Evolutionary conservation across 2,113 vertebrate species (phyloP).

Genomic region (Aegotheles bennettii): DNA sequence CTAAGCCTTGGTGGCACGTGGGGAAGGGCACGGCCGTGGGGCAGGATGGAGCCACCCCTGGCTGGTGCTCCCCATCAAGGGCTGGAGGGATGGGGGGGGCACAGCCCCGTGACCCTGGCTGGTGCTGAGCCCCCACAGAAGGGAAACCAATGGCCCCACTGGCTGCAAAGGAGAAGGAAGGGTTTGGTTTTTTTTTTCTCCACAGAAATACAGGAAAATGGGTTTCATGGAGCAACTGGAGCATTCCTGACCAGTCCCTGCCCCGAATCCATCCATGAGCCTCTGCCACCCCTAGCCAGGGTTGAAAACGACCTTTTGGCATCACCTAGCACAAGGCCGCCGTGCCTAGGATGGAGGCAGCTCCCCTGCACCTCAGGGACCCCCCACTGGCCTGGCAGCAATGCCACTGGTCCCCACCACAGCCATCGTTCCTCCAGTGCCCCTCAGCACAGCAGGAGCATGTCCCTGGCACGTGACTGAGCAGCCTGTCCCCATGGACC

Average conservation of each 20-base stretch:
- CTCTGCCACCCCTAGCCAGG: background rate
- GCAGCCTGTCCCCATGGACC: background rate
- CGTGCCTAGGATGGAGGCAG: background rate
- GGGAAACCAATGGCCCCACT: background rate
- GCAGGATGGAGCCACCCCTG: background rate
- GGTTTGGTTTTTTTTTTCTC: background rate
- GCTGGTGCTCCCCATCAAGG: accelerated
- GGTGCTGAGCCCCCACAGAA: accelerated
- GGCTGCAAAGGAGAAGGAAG: background rate
- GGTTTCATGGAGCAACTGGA: background rate
- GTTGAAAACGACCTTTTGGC: background rate
- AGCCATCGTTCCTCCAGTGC: accelerated
- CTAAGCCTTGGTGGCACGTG: background rate
- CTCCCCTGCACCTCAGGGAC: background rate
- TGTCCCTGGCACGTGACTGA: background rate
- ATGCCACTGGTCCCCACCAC: background rate
- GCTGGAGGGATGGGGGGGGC: background rate
- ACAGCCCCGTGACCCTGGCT: accelerated
- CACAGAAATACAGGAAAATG: background rate
- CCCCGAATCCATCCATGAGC: background rate
- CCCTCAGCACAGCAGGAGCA: background rate
- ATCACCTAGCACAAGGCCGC: background rate
- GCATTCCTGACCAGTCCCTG: background rate
- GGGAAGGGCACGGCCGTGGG: accelerated
- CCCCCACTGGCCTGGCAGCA: background rate